phyloP scores from a whole-genome alignment of 2,888 invertebrate species.

The Callinectes sapidus region DNA sequence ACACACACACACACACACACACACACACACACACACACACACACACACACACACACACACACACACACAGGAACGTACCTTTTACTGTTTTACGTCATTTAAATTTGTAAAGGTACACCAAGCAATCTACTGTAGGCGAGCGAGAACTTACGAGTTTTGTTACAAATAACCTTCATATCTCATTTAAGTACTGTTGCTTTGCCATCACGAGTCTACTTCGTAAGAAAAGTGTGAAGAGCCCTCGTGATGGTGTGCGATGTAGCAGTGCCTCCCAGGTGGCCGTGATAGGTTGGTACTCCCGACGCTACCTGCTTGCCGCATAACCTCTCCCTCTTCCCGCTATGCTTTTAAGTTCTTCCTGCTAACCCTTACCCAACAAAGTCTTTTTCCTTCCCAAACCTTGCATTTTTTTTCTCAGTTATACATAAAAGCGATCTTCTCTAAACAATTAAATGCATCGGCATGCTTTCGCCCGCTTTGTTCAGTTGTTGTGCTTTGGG shows the following conservation, averaged over 20 bases:
- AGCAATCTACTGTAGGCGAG: not conserved
- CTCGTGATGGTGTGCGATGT: not conserved
- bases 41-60: not conserved
- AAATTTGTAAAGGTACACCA: not conserved
- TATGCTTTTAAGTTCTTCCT: not conserved
- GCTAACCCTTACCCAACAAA: not conserved
- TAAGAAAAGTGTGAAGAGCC: not conserved
- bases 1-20: not conserved
- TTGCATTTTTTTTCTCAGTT: not conserved
- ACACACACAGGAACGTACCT: too few relatives aligned
- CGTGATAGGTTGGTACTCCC: not conserved
- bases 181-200: not conserved
- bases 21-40: conserved; percentile 1
- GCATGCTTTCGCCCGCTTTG: not conserved
- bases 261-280: not conserved
- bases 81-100: not conserved
- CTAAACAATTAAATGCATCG: not conserved
- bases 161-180: not conserved
- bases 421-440: not conserved
- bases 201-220: not conserved
- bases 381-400: not conserved
- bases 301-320: not conserved
- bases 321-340: not conserved
- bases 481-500: not conserved
- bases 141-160: not conserved